Percentiles rank a stretch among this genome's conserved stretches.
phyloP scores from a whole-genome alignment of 2,888 invertebrate species.

The Eucriotettix oculatus region DNA sequence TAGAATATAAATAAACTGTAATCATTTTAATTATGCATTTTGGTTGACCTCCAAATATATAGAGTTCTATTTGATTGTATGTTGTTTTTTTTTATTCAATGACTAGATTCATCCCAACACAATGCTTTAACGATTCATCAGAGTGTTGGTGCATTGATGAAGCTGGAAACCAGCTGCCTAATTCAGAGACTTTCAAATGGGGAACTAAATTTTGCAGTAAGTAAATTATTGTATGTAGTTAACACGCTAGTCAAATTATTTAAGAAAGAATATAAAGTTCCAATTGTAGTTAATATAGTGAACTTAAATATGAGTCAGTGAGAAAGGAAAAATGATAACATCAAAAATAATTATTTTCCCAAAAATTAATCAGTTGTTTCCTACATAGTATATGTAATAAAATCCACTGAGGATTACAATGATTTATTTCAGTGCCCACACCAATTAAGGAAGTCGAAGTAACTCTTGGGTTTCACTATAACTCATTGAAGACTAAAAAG shows the following conservation, averaged over 20 bases:
- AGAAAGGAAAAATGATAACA: no score
- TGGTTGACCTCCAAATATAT: not conserved
- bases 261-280: no score
- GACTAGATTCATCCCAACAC: slow-evolving; percentile 49
- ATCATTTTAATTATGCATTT: no score
- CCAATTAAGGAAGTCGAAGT: slow-evolving; percentile 60
- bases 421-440: slow-evolving; percentile 37
- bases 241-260: no score
- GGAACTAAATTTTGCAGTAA: slow-evolving; percentile 40
- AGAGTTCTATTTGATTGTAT: not conserved
- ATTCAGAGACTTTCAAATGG: slow-evolving; percentile 39
- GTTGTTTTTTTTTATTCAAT: not conserved
- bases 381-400: no score
- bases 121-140: slow-evolving; percentile 38
- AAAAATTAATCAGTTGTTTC: no score
- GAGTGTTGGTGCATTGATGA: slow-evolving; percentile 77
- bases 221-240: slow-evolving; percentile 30
- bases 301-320: no score
- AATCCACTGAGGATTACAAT: not conserved
- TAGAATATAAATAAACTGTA: no score
- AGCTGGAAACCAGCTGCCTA: slow-evolving; percentile 51
- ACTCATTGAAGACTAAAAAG: slow-evolving; percentile 25
- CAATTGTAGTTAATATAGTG: no score
- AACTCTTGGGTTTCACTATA: slow-evolving; percentile 52
- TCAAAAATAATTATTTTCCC: no score